Conservation (phyloP, 2,888 invertebrate species). For the Apoderus coryli region DNA sequence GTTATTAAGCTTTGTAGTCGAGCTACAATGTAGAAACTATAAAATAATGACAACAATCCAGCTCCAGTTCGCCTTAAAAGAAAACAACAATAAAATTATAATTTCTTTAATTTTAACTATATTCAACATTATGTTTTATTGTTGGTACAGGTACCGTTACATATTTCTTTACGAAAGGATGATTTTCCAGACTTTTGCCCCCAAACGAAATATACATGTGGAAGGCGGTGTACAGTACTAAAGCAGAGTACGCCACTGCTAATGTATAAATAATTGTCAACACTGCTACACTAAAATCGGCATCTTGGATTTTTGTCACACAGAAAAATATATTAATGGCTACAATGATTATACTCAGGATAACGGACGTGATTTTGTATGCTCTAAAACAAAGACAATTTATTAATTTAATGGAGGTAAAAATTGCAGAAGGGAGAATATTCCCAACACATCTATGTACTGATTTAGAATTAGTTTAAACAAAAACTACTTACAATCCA, state of each 20-base stretch:
- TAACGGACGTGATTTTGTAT: slow-evolving; percentile 48
- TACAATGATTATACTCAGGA: slow-evolving; percentile 52
- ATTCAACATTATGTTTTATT: too few species aligned
- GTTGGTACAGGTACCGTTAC: slow-evolving; percentile 18
- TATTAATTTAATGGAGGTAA: too few species aligned
- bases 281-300: slow-evolving; percentile 23
- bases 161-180: slow-evolving; percentile 19
- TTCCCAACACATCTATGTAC: too few species aligned
- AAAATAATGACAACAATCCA: too few species aligned
- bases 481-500: slow-evolving; percentile 44
- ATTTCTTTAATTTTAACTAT: too few species aligned
- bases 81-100: too few species aligned
- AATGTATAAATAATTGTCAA: slow-evolving; percentile 16
- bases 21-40: too few species aligned
- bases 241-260: slow-evolving; percentile 17
- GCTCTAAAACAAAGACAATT: slow-evolving; percentile 36
- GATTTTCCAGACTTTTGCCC: slow-evolving; percentile 15
- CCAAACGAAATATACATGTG: slow-evolving; percentile 22
- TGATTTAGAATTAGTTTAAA: too few species aligned
- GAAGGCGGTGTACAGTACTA: slow-evolving; percentile 19
- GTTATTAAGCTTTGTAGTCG: too few species aligned
- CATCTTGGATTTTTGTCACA: slow-evolving; percentile 38
- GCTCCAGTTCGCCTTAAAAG: too few species aligned
- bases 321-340: slow-evolving; percentile 68
- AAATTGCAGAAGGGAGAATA: too few species aligned